Percentiles rank a stretch among this genome's conserved stretches.
phyloP scores from a whole-genome alignment of 1,140 invertebrate species.

The Amyelois transitella region DNA sequence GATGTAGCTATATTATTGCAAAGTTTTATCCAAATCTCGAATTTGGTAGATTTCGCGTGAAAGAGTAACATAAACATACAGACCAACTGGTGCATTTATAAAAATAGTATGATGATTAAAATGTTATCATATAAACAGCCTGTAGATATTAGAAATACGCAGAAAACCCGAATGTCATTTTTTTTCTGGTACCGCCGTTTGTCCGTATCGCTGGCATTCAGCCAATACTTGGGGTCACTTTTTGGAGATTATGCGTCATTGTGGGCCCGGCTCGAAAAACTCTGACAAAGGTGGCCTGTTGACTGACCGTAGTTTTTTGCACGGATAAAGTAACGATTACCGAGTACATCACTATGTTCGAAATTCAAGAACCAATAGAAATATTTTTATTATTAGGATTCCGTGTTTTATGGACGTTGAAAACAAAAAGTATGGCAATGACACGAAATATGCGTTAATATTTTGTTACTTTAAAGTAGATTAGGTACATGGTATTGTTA shows the following conservation, averaged over 20 bases:
- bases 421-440: too few relatives aligned
- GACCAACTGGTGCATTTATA: not conserved
- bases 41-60: too few relatives aligned
- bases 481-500: too few relatives aligned
- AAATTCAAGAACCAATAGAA: not conserved
- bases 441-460: too few relatives aligned
- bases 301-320: conserved; percentile 61
- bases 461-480: too few relatives aligned
- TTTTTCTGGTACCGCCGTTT: conserved; percentile 35
- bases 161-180: conserved; percentile 18
- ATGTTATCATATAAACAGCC: not conserved
- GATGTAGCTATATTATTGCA: too few relatives aligned
- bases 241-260: conserved; percentile 67
- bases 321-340: conserved; percentile 28
- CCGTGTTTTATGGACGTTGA: too few relatives aligned
- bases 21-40: too few relatives aligned
- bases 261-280: conserved; percentile 56
- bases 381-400: not conserved
- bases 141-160: not conserved
- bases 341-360: not conserved
- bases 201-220: conserved; percentile 34
- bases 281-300: conserved; percentile 52
- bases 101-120: not conserved
- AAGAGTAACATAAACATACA: too few relatives aligned
- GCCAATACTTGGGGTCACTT: conserved; percentile 66